Evolutionary conservation across 2,888 invertebrate genomes (phyloP).

Genomic region (Terebella lapidaria): DNA sequence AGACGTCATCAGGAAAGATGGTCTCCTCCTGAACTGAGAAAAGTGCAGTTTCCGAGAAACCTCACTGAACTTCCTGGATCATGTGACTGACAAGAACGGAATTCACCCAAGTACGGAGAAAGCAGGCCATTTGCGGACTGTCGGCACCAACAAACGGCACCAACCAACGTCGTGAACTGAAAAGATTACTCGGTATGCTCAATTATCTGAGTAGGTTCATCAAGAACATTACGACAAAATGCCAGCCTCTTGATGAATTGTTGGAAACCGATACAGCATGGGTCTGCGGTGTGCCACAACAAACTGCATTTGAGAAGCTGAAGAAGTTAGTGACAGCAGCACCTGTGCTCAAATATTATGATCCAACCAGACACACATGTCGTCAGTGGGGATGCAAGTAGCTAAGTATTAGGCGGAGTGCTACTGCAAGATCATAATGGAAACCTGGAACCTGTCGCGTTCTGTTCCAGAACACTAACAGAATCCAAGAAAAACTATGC

Average conservation of each 20-base stretch:
- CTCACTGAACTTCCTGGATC: slow-evolving; percentile 19
- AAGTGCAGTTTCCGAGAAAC: slow-evolving; percentile 18
- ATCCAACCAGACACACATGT: slow-evolving; percentile 21
- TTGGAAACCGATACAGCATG: slow-evolving; percentile 18
- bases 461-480: slow-evolving; percentile 26
- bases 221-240: slow-evolving; percentile 19
- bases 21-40: slow-evolving; percentile 22
- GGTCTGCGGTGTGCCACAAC: slow-evolving; percentile 19
- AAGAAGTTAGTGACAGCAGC: slow-evolving; percentile 21
- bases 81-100: slow-evolving; percentile 21
- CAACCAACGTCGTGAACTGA: slow-evolving; percentile 21
- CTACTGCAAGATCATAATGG: slow-evolving; percentile 19
- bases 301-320: slow-evolving; percentile 19
- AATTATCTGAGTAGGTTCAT: slow-evolving; percentile 24
- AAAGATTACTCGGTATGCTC: slow-evolving; percentile 24
- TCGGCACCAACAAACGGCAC: too few relatives aligned
- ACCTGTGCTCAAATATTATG: slow-evolving; percentile 24
- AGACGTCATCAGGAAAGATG: slow-evolving; percentile 7
- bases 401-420: slow-evolving; percentile 26
- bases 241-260: slow-evolving; percentile 22
- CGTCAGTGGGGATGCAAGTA: slow-evolving; percentile 27
- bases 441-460: slow-evolving; percentile 24
- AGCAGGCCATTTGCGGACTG: too few relatives aligned
- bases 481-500: slow-evolving; percentile 21
- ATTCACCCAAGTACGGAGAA: slow-evolving; percentile 19